These are phyloP conservation scores for Galagoides demidoff DNA, from an alignment of 2,797 vertebrate genomes.

Conservation along the genomic window DNA sequence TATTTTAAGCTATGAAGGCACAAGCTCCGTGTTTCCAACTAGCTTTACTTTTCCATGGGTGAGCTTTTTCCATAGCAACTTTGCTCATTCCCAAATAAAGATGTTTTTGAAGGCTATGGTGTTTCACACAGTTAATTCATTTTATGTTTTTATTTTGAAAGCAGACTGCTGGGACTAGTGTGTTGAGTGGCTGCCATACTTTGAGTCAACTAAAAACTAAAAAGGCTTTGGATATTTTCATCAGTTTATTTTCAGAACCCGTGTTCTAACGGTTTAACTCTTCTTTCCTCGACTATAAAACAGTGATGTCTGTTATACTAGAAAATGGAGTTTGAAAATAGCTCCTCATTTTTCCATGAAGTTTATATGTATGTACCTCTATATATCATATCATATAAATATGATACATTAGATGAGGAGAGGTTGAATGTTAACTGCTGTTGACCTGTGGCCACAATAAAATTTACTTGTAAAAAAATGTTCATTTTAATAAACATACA, in stretches of 20 bases:
- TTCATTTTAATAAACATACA: background rate
- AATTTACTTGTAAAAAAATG: constrained; percentile 17
- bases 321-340: background rate
- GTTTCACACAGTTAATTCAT: constrained; percentile 34
- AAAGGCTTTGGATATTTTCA: background rate
- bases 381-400: no score
- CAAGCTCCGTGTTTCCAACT: constrained; percentile 4
- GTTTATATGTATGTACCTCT: background rate
- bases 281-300: background rate
- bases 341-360: constrained; percentile 6
- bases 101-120: constrained; percentile 44
- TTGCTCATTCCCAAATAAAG: constrained; percentile 59
- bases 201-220: background rate
- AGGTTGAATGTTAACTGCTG: constrained; percentile 31
- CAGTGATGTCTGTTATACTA: background rate
- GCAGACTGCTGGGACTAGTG: background rate
- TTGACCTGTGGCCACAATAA: background rate
- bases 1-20: constrained; percentile 40
- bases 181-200: background rate
- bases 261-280: background rate
- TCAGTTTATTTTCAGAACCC: background rate
- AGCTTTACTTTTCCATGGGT: background rate
- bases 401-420: constrained; percentile 51
- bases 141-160: constrained; percentile 6
- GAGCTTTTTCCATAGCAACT: constrained; percentile 49